Base-by-base conservation (phyloP, 2,113 vertebrate species). In the Ammospiza nelsoni region DNA sequence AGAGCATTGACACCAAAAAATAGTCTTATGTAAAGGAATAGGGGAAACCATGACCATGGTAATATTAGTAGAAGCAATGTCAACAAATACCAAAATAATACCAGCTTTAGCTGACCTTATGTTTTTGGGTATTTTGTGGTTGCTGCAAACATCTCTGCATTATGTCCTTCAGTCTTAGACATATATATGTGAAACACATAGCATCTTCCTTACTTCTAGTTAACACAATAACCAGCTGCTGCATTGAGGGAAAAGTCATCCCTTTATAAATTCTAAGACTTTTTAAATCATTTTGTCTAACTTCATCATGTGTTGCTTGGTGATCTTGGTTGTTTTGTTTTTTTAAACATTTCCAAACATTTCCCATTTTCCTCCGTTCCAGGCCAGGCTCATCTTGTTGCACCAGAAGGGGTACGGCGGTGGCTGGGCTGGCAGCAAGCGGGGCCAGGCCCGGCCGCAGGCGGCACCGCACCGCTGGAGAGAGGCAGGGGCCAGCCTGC, bases 21-120 rank as follows among this genome's bases (percentile, higher is more conserved):
- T 31, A 31, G 33, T 7, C 17, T 17, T 9, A 25, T 6, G 5
- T 31, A 13, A 55, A 28, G 20, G 12, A 25, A 46, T 35, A 48
- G 0, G 1, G 12, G 33, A 55, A 37, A 25, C 25, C 0, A 4
- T 2, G 9, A 52, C 16, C 12, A 33, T 31, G 5, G 1, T 3
- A 39, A 31, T 2, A 2, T 31, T 25, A n/a, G 12, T 24, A 24
- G 35, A 79, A 58, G 13, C 3, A 31, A 82, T 28, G 23, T 20
- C 43, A 73, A 65, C 2, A 22, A 19, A 29, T 5, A 65, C 12
- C 33, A 61, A 75, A 79, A 19, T 16, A 31, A 41, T 41, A 41
- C 13, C 41, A 4, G 4, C 9, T 68, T 28, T 19, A 29, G 17
- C 23, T 46, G 23, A 69, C 73, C 9, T 27, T 43, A 1, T 1